Evolutionary conservation across 2,888 invertebrate species (phyloP).

Genomic region (Drosophila recens): DNA sequence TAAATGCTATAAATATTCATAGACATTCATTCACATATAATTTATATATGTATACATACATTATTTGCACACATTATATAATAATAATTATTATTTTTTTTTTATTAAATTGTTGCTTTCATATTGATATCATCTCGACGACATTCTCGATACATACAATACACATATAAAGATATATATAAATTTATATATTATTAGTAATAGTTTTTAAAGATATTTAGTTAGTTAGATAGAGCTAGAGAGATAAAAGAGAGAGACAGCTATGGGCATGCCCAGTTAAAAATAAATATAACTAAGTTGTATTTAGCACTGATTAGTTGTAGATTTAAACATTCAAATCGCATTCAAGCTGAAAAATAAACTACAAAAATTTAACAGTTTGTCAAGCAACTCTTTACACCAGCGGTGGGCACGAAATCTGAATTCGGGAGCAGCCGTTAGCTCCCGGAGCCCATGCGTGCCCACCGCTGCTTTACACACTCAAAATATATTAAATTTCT

Average conservation of each 20-base stretch:
- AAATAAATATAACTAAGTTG: constrained; percentile 73
- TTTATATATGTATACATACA: constrained; percentile 31
- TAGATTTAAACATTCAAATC: constrained; percentile 36
- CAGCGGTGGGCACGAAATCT: no score
- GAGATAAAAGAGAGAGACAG: constrained; percentile 27
- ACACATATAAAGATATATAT: constrained; percentile 17
- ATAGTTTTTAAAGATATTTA: constrained; percentile 2
- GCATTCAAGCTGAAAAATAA: constrained; percentile 30
- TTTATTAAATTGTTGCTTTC: constrained; percentile 76
- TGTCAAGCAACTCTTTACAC: no score
- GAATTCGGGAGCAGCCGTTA: no score
- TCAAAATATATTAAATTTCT: no score
- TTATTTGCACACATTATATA: constrained; percentile 40
- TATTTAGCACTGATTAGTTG: constrained; percentile 79
- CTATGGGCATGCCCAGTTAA: constrained; percentile 58
- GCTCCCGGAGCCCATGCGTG: no score
- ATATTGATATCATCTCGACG: constrained; percentile 78
- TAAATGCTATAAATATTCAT: background rate
- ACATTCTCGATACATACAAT: constrained; percentile 47
- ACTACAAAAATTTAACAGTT: constrained; percentile 2
- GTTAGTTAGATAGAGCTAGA: background rate
- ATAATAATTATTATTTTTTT: constrained; percentile 34
- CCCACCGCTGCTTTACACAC: no score
- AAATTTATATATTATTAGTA: background rate
- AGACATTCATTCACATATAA: constrained; percentile 26